Percentiles rank a stretch among this genome's conserved stretches.
phyloP scores from a whole-genome alignment of 2,113 vertebrate species.

The Periophthalmodon schlosseri region DNA sequence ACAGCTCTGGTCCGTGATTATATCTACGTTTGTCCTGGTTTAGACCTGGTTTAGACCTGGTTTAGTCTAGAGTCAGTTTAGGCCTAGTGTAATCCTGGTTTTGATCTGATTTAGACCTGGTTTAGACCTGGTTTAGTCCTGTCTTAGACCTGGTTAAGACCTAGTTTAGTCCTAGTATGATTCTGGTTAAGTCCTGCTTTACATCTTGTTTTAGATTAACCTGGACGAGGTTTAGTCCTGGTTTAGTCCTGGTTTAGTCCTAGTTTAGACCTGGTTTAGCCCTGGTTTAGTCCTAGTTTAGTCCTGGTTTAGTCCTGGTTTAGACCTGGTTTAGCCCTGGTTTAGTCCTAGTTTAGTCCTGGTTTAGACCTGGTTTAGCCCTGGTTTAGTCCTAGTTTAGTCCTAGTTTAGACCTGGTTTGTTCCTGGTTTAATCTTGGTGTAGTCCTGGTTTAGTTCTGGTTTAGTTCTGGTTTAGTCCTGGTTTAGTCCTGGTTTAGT shows the following conservation, averaged over 20 bases:
- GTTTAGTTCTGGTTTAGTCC: not conserved
- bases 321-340: not conserved
- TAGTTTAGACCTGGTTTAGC: not conserved
- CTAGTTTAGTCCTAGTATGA: not conserved
- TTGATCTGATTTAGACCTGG: no score
- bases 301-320: not conserved
- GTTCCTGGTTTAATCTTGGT: not conserved
- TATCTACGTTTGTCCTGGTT: not conserved
- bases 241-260: not conserved
- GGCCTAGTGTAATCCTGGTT: not conserved
- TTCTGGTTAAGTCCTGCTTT: not conserved
- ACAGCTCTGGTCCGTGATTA: no score
- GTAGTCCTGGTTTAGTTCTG: not conserved
- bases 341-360: not conserved
- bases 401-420: not conserved
- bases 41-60: not conserved
- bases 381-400: not conserved
- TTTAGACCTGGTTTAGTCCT: conserved; percentile 1
- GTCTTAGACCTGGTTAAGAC: not conserved
- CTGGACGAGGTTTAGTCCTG: conserved; percentile 1
- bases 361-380: not conserved
- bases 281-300: not conserved
- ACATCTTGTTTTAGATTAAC: no score
- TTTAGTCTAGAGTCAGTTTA: not conserved
- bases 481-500: not conserved